Evolutionary conservation across 2,113 vertebrate genomes (phyloP).

Genomic region (Ceuthmochares aereus): DNA sequence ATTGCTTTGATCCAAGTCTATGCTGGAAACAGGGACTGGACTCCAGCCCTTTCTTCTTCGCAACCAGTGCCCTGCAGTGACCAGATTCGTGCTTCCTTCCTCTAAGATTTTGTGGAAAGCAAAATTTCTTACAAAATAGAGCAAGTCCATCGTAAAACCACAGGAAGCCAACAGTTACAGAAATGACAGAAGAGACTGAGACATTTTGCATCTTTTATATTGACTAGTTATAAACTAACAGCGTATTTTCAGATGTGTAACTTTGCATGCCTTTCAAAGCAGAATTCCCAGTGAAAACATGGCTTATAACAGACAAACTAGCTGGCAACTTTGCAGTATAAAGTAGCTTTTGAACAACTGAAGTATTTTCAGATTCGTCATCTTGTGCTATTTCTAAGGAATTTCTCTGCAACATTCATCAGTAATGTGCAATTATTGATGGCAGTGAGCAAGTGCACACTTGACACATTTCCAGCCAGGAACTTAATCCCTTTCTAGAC

Average conservation of each 20-base stretch:
- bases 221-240: neutral
- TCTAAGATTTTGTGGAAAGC: neutral
- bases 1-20: neutral
- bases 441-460: neutral
- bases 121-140: neutral
- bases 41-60: neutral
- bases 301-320: neutral
- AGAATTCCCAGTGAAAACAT: neutral
- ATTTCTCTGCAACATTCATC: neutral
- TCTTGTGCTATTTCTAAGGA: neutral
- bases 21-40: neutral
- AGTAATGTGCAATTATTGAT: neutral
- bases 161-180: neutral
- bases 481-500: conserved; percentile 3
- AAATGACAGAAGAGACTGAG: neutral
- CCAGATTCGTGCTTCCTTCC: neutral
- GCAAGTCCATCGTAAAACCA: neutral
- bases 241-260: accelerated
- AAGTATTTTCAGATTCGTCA: neutral
- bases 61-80: neutral
- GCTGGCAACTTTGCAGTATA: neutral
- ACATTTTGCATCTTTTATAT: neutral
- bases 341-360: neutral
- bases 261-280: neutral
- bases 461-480: conserved; percentile 14